Evolutionary conservation across 2,113 vertebrate genomes (phyloP).

Genomic region (Amia ocellicauda): DNA sequence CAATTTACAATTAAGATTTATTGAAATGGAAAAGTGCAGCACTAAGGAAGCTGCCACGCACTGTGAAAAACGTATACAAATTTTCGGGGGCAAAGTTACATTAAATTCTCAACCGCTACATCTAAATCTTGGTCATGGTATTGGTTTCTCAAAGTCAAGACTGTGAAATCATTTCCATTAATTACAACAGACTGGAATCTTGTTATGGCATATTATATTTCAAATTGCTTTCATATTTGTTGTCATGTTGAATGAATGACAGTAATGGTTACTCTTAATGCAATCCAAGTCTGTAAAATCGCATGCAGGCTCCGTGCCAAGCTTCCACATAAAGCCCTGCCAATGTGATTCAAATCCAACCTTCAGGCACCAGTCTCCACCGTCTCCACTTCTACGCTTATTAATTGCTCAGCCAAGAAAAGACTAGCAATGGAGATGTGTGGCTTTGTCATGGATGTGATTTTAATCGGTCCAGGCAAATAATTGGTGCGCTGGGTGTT

Average conservation of each 20-base stretch:
- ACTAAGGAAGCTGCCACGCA: too few relatives aligned
- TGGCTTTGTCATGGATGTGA: not conserved
- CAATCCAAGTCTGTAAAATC: too few relatives aligned
- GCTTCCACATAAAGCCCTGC: not conserved
- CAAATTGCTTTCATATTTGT: not conserved
- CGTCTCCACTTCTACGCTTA: not conserved
- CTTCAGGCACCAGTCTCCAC: conserved; percentile 5
- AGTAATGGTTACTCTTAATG: not conserved
- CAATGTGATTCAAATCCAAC: not conserved
- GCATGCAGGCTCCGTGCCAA: not conserved
- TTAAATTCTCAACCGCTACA: too few relatives aligned
- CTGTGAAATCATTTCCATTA: conserved; percentile 8
- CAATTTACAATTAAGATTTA: too few relatives aligned
- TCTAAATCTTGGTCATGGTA: conserved; percentile 3
- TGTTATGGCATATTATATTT: not conserved
- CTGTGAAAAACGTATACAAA: too few relatives aligned
- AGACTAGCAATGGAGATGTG: not conserved
- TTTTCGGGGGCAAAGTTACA: too few relatives aligned
- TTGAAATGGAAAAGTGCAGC: too few relatives aligned
- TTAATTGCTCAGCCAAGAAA: not conserved
- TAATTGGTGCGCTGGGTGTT: too few relatives aligned
- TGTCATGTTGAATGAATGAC: not conserved
- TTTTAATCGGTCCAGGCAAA: too few relatives aligned
- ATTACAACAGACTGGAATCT: conserved; percentile 7
- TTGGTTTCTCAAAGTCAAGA: not conserved